Evolutionary conservation across 2,888 invertebrate genomes (phyloP).

Genomic region (Aphodius sticticus): DNA sequence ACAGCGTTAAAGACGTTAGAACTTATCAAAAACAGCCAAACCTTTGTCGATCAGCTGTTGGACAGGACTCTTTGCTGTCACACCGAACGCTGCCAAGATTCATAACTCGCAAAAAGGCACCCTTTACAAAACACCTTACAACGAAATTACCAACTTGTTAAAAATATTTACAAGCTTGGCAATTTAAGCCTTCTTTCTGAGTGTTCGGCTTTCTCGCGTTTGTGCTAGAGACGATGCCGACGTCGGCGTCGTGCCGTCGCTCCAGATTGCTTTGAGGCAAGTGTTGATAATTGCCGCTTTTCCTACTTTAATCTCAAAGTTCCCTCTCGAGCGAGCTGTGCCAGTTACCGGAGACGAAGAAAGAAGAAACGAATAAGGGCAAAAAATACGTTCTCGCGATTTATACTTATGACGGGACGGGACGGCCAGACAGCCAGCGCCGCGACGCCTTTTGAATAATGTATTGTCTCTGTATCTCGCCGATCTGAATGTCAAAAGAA

Average conservation of each 20-base stretch:
- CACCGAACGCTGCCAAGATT: too few relatives aligned
- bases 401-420: neutral
- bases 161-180: neutral
- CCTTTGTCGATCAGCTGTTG: too few relatives aligned
- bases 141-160: neutral
- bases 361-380: neutral
- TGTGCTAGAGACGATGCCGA: neutral
- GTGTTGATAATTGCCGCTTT: neutral
- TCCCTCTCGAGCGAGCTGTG: neutral
- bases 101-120: neutral
- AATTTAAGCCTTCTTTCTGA: neutral
- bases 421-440: too few relatives aligned
- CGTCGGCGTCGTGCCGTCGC: neutral
- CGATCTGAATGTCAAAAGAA: slow-evolving; percentile 5
- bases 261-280: neutral
- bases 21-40: too few relatives aligned
- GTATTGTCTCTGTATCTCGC: neutral
- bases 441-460: neutral
- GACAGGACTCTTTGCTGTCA: too few relatives aligned
- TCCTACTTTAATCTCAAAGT: slow-evolving; percentile 4
- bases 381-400: neutral
- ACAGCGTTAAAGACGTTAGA: too few relatives aligned
- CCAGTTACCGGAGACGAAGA: neutral
- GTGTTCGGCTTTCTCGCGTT: neutral
- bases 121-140: neutral